Evolutionary conservation across 1,140 invertebrate species (phyloP).

Genomic region (Rhyacophila brunnea): DNA sequence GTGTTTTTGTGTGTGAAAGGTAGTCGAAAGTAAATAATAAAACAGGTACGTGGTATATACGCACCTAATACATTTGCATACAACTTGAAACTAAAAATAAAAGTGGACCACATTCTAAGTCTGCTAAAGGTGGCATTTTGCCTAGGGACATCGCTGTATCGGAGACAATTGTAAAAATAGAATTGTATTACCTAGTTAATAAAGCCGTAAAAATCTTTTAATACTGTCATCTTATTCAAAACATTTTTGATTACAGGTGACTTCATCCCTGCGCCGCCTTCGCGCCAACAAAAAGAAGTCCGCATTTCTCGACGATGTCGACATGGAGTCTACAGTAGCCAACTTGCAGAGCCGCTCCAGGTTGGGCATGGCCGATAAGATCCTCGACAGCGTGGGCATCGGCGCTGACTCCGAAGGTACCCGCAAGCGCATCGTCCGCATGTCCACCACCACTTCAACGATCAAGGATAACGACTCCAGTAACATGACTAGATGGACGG

Average conservation of each 20-base stretch:
- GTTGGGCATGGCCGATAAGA: constrained; percentile 56
- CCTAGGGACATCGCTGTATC: too few relatives aligned
- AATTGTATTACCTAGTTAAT: too few relatives aligned
- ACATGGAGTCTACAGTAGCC: constrained; percentile 55
- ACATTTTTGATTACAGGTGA: constrained; percentile 44
- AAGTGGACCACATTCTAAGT: too few relatives aligned
- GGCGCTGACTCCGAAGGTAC: constrained; percentile 47
- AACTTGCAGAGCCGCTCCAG: constrained; percentile 55
- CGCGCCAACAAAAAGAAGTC: constrained; percentile 56
- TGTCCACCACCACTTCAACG: constrained; percentile 41
- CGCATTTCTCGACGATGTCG: constrained; percentile 55
- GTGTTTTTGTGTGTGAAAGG: too few relatives aligned
- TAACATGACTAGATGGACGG: constrained; percentile 56
- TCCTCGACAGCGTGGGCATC: constrained; percentile 57
- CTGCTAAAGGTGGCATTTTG: too few relatives aligned
- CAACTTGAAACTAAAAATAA: too few relatives aligned
- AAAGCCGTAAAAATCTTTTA: too few relatives aligned
- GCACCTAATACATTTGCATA: too few relatives aligned
- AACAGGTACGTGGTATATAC: too few relatives aligned
- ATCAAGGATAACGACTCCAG: constrained; percentile 34
- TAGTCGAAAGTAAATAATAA: too few relatives aligned
- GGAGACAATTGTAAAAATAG: too few relatives aligned
- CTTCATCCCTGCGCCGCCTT: constrained; percentile 50
- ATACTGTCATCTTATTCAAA: too few relatives aligned
- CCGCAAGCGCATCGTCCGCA: constrained; percentile 50